phyloP scores from a whole-genome alignment of 35 echinoderm and acorn worm species.

The Lytechinus variegatus region DNA sequence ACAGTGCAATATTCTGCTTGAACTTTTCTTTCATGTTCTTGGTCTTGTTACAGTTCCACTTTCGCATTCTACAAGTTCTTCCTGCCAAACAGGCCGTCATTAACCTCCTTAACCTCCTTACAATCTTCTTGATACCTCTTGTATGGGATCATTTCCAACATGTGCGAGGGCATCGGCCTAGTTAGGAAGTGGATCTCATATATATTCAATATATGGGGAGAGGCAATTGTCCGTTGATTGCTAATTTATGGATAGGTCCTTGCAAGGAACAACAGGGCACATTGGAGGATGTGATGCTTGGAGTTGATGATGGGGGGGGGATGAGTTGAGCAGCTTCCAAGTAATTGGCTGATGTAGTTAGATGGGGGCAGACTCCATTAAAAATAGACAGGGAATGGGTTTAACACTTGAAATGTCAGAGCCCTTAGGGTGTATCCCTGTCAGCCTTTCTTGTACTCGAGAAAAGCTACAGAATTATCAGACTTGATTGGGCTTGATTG shows the following conservation, averaged over 20 bases:
- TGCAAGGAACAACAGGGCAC: neutral
- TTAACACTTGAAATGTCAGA: neutral
- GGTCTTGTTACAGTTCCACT: neutral
- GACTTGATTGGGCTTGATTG: too few relatives aligned
- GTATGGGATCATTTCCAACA: neutral
- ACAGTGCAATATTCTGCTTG: neutral
- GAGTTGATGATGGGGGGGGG: conserved; percentile 7
- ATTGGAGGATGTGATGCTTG: neutral
- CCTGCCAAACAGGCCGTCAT: neutral
- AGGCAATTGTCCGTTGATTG: neutral
- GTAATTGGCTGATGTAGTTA: conserved; percentile 2
- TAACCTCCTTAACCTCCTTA: neutral
- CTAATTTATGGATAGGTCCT: neutral
- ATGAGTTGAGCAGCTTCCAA: neutral
- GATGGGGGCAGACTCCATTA: neutral
- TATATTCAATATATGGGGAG: neutral
- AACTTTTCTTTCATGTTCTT: neutral
- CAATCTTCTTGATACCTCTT: neutral
- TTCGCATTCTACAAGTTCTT: neutral
- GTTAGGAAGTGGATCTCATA: neutral
- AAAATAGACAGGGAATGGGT: conserved; percentile 6
- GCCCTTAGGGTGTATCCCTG: neutral
- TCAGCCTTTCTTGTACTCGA: neutral
- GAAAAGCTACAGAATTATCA: neutral
- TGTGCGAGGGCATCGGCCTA: neutral